Evolutionary conservation across 2,797 vertebrate species (phyloP), one percentile per base, ranked within the genome.

Genomic region (Clarias pachynema): DNA sequence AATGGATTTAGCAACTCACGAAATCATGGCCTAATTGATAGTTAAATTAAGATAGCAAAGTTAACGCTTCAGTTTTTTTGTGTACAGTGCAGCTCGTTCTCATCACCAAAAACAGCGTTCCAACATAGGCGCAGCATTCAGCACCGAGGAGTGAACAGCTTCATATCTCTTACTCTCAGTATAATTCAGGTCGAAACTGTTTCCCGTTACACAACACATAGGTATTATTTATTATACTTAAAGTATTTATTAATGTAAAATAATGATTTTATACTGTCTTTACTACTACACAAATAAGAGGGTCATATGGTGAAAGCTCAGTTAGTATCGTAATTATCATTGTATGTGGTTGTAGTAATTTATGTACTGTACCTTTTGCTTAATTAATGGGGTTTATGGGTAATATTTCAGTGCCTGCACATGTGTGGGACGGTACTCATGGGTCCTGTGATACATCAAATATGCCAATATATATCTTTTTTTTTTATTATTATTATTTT

Each of bases 341-440:
- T 37, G 29, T 78, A 24, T 31, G 59, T 77, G 29, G 10, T 24
- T 78, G 29, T 60, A 60, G 24, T 59, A 60, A 56, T 57, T 59
- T 59, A 59, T 6, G 31, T 24, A 14, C 29, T 31, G 31, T 31
- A 31, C 31, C 20, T 73, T 73, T 53, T 74, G 68, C 74, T 85
- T 74, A 74, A 66, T 65, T 81, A 56, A 85, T 81, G 16, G 79
- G 44, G 60, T 29, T 44, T 5, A 29, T n/a, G 24, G 70, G n/a
- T 86, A 77, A 82, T 86, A 34, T 81, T 18, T 70, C 82, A 34
- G 73, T 34, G 29, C 14, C n/a, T 57, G 29, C 15, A 79, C 12
- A 44, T 60, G 12, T 60, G 74, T 34, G 20, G 59, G 29, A 78
- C 59, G 56, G 29, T 59, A 34, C 16, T 31, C 1, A 1, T 31